Percentiles rank a stretch among this genome's conserved stretches.
Conservation (phyloP, 2,888 invertebrate genomes). For the Mythimna impura region DNA sequence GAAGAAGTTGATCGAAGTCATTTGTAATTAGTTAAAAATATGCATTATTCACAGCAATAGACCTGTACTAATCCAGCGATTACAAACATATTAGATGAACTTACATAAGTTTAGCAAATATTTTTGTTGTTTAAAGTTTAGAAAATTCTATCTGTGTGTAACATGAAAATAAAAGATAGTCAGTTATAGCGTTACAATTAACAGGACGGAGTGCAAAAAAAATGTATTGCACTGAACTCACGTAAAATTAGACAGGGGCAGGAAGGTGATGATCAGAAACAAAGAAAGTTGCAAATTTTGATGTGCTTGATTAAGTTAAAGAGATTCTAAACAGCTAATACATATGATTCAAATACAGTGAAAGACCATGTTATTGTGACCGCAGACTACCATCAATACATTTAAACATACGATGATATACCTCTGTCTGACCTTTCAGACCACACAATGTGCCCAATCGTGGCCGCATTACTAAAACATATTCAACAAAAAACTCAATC, state of each 20-base stretch:
- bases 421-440: slow-evolving; percentile 31
- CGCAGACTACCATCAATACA: slow-evolving; percentile 19
- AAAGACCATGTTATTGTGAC: slow-evolving; percentile 6
- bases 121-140: too few relatives aligned
- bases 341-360: not conserved
- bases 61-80: too few relatives aligned
- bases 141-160: too few relatives aligned
- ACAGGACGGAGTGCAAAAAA: not conserved
- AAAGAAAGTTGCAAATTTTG: not conserved
- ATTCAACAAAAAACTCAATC: slow-evolving; percentile 45
- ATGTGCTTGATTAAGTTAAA: not conserved
- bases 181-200: too few relatives aligned
- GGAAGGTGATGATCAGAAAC: not conserved
- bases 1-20: not conserved
- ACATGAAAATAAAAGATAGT: not conserved
- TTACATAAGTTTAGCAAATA: not conserved
- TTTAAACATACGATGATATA: slow-evolving; percentile 28
- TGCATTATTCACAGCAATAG: not conserved
- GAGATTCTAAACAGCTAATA: not conserved
- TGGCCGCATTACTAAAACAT: slow-evolving; percentile 45
- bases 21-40: not conserved
- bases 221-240: not conserved
- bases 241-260: not conserved
- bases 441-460: slow-evolving; percentile 49
- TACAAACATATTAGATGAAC: not conserved